These are phyloP conservation scores for Neotoma lepida DNA, from an alignment of 2,113 vertebrate genomes.

Conservation along the genomic window DNA sequence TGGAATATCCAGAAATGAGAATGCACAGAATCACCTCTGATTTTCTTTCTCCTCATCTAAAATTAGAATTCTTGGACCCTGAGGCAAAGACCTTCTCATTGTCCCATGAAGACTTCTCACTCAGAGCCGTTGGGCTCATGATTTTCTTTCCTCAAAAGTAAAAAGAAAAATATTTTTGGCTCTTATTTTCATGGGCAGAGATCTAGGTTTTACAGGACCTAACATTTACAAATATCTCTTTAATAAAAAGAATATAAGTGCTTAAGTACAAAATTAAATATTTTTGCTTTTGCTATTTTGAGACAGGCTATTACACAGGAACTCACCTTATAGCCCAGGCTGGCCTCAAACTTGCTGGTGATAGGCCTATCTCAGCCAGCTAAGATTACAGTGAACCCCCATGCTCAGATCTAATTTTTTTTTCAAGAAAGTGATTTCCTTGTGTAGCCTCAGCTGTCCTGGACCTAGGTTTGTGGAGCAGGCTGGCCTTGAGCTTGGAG, in stretches of 20 bases:
- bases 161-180: not conserved
- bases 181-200: not conserved
- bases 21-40: accelerated
- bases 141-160: not conserved
- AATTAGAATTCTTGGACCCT: not conserved
- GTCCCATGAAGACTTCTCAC: not conserved
- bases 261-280: not conserved
- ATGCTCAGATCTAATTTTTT: not conserved
- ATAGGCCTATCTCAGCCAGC: not conserved
- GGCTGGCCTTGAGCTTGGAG: no score
- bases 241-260: not conserved
- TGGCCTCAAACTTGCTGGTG: not conserved
- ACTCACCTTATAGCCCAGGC: not conserved
- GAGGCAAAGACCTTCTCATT: not conserved
- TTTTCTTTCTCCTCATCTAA: not conserved
- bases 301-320: not conserved
- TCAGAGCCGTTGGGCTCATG: not conserved
- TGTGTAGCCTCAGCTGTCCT: no score
- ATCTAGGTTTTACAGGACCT: not conserved
- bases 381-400: not conserved
- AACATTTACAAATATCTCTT: not conserved
- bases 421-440: no score
- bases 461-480: no score
- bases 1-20: not conserved
- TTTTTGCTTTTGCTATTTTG: not conserved